Base-by-base conservation (phyloP, 2,888 invertebrate genomes). In the Liposcelis brunnea region DNA sequence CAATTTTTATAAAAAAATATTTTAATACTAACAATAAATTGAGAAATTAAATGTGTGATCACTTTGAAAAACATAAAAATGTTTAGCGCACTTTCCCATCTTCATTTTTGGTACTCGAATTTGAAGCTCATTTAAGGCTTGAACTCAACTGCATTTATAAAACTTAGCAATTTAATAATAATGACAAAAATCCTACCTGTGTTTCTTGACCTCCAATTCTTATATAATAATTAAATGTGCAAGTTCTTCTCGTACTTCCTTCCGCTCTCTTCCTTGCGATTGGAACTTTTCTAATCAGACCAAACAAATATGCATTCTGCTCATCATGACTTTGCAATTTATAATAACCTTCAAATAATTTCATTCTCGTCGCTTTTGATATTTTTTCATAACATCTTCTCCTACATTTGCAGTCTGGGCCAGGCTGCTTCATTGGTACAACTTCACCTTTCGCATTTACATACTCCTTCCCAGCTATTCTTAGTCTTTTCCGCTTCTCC, bases 271-370 rank as follows among this genome's bases (percentile, higher is more conserved):
- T 71, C 56, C 71, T 61, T 55, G 70, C 69, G 1, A 71, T 69
- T 56, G 71, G 70, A 5, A 70, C 68, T 56, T 70, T 70, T 49
- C 70, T 62, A 66, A 71, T 71, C 2, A 71, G 61, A n/a, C 71
- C 71, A 60, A 70, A 71, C 50, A 71, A 61, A 56, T 71, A 71
- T 19, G 71, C 70, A 60, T 71, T 71, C 58, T 71, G 71, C 58
- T 71, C 71, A 59, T 71, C 71, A 55, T 71, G 70, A 16, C 67
- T 68, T 58, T 70, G 69, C 64, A 71, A 67, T 4, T 67, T 64
- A 52, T 71, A 71, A 52, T 69, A 71, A 2, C 70, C 70, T 55
- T 69, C 67, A 56, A 71, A 71, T 7, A 71, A 69, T 58, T 66
- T 68, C 18, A 66, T 51, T 51, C 71, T 58, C 6, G 68, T 56